Base-by-base conservation (phyloP, 2,113 vertebrate species). In the Alethe castanea region DNA sequence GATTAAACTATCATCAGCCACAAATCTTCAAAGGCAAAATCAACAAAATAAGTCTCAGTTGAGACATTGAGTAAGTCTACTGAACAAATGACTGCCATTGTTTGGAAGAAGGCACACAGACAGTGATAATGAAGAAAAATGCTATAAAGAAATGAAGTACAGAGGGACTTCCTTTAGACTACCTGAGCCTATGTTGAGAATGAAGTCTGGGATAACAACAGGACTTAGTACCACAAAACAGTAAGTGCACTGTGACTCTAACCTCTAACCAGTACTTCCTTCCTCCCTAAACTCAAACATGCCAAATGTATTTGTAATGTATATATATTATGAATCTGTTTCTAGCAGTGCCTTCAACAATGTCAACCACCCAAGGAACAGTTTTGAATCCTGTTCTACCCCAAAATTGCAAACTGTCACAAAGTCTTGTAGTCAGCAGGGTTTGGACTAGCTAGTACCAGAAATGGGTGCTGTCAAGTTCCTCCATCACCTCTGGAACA, bases 401-500 rank as follows among this genome's bases (percentile, higher is more conserved):
- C 2, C 17, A 19, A 31, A 62, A 62, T 5, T 35, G n/a, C 9
- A 38, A 36, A 74, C 4, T 4, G 5, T 36, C 5, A 19, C 7
- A n/a, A 36, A 22, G 14, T 45, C 25, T 54, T 47, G 6, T 8
- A 82, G 38, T 9, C 52, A 81, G 19, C 2, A 14, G 69, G 22
- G 4, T 14, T 56, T 80, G 12, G 10, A 33, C 13, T 42, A 72
- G 15, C 7, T 36, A 25, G 7, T 38, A n/a, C 12, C 33, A 69
- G 87, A 74, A 80, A 35, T 2, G 1, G 2, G 4, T 22, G 5
- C 5, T 2, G 1, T 14, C 40, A 53, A 53, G 15, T 45, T 77
- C 6, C 3, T 2, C 19, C 3, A 12, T 19, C 0, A 1, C 10
- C 10, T 45, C 22, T 57, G 38, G 59, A 65, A 44, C 2, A 72